Evolutionary conservation across 2,888 invertebrate genomes (phyloP).

Genomic region (Chymomyza caudatula): DNA sequence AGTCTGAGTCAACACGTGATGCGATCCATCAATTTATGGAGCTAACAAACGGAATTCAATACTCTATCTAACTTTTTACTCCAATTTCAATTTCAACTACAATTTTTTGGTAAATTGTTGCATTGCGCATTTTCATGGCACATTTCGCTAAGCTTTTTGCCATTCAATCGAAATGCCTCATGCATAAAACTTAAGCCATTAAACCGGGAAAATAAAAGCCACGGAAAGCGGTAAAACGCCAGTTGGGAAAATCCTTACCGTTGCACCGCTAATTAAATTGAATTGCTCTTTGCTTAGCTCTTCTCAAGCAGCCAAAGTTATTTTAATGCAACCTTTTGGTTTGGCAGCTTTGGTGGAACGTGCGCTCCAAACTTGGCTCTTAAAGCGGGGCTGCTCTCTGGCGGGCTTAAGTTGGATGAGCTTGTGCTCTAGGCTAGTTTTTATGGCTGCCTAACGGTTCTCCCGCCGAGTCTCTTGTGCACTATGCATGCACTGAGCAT

Average conservation of each 20-base stretch:
- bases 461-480: too few relatives aligned
- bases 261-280: constrained; percentile 57
- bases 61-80: too few relatives aligned
- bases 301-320: constrained; percentile 44
- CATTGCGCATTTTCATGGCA: neutral
- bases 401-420: too few relatives aligned
- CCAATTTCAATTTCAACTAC: neutral
- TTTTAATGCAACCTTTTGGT: constrained; percentile 62
- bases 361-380: constrained; percentile 29
- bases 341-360: constrained; percentile 49
- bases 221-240: neutral
- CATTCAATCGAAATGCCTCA: constrained; percentile 33
- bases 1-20: neutral
- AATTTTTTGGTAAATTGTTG: neutral
- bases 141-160: neutral
- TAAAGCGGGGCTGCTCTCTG: neutral
- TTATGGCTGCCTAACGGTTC: too few relatives aligned
- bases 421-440: too few relatives aligned
- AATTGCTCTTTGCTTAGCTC: constrained; percentile 44
- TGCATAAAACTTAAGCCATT: constrained; percentile 50
- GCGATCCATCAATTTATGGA: neutral
- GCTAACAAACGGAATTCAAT: too few relatives aligned
- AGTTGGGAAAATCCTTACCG: constrained; percentile 36
- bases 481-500: constrained; percentile 50
- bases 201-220: constrained; percentile 47